These are phyloP conservation scores for Sebastes taczanowskii DNA, from an alignment of 2,797 vertebrate species.

Conservation along the genomic window DNA sequence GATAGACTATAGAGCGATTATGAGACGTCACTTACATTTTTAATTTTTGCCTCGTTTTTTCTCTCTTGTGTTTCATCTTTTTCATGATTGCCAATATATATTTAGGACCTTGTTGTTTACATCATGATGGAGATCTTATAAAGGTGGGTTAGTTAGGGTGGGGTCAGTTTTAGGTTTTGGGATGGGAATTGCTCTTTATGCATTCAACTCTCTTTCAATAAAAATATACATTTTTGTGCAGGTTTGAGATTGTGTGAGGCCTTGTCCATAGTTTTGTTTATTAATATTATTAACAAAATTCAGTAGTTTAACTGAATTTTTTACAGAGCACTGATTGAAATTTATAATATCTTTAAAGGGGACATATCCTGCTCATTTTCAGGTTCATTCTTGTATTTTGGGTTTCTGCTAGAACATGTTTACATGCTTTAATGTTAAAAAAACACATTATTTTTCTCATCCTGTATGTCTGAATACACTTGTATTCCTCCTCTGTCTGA, in stretches of 20 bases:
- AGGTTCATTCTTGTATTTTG: no score
- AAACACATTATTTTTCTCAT: no score
- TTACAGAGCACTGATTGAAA: constrained; percentile 1
- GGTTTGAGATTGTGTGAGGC: background rate
- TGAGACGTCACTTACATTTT: background rate
- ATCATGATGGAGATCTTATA: background rate
- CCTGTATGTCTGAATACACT: no score
- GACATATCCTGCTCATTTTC: no score
- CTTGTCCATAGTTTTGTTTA: background rate
- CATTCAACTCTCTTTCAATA: no score
- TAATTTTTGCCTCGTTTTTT: background rate
- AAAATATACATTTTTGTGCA: background rate
- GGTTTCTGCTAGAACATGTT: no score
- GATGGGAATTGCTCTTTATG: no score
- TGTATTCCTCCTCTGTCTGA: no score
- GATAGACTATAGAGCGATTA: background rate
- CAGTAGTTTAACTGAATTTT: background rate
- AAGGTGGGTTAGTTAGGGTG: background rate
- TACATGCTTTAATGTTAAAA: no score
- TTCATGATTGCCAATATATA: background rate
- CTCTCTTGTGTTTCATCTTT: background rate
- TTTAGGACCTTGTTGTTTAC: background rate
- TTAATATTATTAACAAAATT: background rate
- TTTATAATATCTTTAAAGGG: background rate
- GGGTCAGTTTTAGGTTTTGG: background rate